These are phyloP conservation scores for Vimba vimba DNA, from an alignment of 2,113 vertebrate species.

Conservation along the genomic window DNA sequence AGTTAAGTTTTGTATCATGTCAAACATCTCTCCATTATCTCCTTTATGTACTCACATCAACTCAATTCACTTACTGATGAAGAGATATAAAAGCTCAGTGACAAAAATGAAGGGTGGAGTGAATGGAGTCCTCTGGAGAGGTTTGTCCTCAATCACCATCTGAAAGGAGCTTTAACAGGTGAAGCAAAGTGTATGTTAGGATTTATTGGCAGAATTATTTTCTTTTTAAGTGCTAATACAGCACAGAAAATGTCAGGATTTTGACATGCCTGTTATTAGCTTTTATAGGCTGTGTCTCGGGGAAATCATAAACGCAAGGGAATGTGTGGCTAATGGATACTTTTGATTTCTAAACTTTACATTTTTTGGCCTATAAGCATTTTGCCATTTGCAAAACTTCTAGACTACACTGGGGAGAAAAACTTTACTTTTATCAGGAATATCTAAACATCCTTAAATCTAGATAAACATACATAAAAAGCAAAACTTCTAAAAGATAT, in stretches of 20 bases:
- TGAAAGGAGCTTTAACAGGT: constrained; percentile 14
- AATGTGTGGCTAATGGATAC: neutral
- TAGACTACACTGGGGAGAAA: neutral
- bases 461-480: neutral
- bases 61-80: constrained; percentile 1
- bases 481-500: neutral
- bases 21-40: neutral
- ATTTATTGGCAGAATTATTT: neutral
- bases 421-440: neutral
- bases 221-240: neutral
- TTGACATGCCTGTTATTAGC: neutral
- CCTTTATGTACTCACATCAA: neutral
- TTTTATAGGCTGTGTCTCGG: neutral
- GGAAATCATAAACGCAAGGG: constrained; percentile 8
- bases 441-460: neutral
- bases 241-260: constrained; percentile 12
- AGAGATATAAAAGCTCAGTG: neutral
- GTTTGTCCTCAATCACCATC: constrained; percentile 19
- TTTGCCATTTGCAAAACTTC: neutral
- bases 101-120: constrained; percentile 7
- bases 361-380: constrained; percentile 9
- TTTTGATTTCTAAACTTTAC: neutral
- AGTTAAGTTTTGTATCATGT: neutral
- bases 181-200: neutral
- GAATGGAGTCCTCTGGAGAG: neutral